Conservation (phyloP, 2,113 vertebrate genomes). For the Apteryx owenii region DNA sequence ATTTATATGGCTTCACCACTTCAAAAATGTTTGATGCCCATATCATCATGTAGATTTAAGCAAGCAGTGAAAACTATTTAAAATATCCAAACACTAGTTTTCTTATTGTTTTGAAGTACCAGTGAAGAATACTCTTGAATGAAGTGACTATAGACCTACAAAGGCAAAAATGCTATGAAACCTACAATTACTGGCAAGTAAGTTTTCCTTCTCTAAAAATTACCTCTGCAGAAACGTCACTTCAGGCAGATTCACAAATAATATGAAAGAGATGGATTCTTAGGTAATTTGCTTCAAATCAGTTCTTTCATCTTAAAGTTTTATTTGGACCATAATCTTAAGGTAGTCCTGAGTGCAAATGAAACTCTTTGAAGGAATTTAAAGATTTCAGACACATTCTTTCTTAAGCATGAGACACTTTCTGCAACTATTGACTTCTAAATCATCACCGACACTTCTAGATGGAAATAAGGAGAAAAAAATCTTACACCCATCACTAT, state of each 20-base stretch:
- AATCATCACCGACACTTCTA: background rate
- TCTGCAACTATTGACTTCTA: background rate
- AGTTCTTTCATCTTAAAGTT: background rate
- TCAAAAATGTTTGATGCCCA: background rate
- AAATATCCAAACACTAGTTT: background rate
- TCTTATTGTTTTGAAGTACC: background rate
- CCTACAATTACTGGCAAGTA: background rate
- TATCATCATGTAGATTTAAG: background rate
- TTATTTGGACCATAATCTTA: background rate
- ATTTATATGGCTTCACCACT: background rate
- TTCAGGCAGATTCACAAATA: background rate
- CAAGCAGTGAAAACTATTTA: background rate
- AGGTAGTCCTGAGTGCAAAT: background rate
- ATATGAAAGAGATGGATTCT: background rate
- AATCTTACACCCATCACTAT: background rate
- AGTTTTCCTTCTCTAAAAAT: background rate
- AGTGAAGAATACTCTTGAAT: background rate
- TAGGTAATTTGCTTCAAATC: background rate
- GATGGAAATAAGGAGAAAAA: background rate
- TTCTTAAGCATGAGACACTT: background rate
- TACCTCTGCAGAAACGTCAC: background rate
- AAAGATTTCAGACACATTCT: background rate
- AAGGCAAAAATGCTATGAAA: background rate
- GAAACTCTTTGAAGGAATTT: background rate
- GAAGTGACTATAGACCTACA: background rate